These are phyloP conservation scores for Hemicordylus capensis DNA, from an alignment of 2,113 vertebrate genomes.

Conservation along the genomic window DNA sequence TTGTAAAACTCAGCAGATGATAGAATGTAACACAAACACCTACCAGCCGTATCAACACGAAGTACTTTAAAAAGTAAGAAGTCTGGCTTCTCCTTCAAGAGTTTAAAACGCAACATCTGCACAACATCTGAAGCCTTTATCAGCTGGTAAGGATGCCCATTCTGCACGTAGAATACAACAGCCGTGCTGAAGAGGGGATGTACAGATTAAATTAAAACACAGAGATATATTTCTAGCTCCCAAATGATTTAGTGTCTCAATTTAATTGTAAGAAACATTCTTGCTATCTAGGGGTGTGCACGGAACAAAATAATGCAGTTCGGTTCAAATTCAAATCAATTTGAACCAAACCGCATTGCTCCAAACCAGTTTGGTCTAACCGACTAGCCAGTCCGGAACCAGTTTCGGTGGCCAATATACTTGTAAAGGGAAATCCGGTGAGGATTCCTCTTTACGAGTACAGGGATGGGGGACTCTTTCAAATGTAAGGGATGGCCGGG, in stretches of 20 bases:
- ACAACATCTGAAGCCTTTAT: constrained; percentile 79
- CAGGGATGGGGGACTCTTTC: too few species aligned
- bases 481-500: too few species aligned
- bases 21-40: constrained; percentile 23
- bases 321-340: too few species aligned
- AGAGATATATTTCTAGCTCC: neutral
- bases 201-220: neutral
- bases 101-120: constrained; percentile 76
- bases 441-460: too few species aligned
- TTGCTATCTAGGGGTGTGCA: too few species aligned
- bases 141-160: constrained; percentile 70
- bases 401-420: too few species aligned
- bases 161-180: constrained; percentile 83
- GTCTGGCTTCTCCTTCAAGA: constrained; percentile 84
- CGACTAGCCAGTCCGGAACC: too few species aligned
- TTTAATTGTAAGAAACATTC: neutral
- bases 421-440: too few species aligned
- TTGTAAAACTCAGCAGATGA: neutral
- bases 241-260: neutral
- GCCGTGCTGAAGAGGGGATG: constrained; percentile 78
- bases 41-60: constrained; percentile 87
- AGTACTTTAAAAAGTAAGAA: constrained; percentile 90
- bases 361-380: too few species aligned
- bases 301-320: too few species aligned
- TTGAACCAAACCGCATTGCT: too few species aligned